A percentile compares a stretch with the other conserved stretches of the same genome.
Evolutionary conservation across 1,140 invertebrate species (phyloP).

Genomic region (Archivesica marissinica): DNA sequence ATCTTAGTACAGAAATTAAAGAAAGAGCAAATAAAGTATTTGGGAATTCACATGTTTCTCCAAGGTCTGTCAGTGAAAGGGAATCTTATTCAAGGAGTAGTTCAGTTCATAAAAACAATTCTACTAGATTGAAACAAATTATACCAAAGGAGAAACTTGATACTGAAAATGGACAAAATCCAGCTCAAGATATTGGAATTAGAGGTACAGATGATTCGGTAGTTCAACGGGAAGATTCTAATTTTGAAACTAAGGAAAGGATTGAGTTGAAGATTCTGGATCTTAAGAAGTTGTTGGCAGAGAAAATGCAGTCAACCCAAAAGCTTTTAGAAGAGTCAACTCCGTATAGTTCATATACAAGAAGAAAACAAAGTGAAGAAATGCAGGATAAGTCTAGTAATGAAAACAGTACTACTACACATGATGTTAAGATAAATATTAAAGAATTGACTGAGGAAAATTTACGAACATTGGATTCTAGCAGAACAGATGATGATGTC

Average conservation of each 20-base stretch:
- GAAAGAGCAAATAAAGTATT: slow-evolving; percentile 47
- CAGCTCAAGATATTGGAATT: background rate
- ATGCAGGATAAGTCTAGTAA: background rate
- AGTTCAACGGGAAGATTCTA: background rate
- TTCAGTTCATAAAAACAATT: slow-evolving; percentile 1
- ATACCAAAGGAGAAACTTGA: slow-evolving; percentile 23
- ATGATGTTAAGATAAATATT: slow-evolving; percentile 35
- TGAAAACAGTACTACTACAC: background rate
- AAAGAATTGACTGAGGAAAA: slow-evolving; percentile 34
- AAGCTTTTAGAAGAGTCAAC: slow-evolving; percentile 44
- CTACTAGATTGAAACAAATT: slow-evolving; percentile 13
- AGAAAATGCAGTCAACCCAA: slow-evolving; percentile 58
- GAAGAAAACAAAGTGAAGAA: slow-evolving; percentile 23
- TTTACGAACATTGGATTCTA: slow-evolving; percentile 33
- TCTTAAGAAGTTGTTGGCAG: slow-evolving; percentile 43
- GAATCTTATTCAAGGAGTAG: slow-evolving; percentile 23
- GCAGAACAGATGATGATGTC: slow-evolving; percentile 42
- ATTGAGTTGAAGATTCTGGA: slow-evolving; percentile 49
- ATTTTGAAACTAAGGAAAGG: slow-evolving; percentile 49
- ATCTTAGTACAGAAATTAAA: slow-evolving; percentile 43
- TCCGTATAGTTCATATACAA: slow-evolving; percentile 27
- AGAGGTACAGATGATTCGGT: background rate
- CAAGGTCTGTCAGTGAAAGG: background rate
- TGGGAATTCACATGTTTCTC: slow-evolving; percentile 3
- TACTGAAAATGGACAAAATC: background rate